phyloP scores from a whole-genome alignment of 2,113 vertebrate genomes.

The Balaenoptera acutorostrata region DNA sequence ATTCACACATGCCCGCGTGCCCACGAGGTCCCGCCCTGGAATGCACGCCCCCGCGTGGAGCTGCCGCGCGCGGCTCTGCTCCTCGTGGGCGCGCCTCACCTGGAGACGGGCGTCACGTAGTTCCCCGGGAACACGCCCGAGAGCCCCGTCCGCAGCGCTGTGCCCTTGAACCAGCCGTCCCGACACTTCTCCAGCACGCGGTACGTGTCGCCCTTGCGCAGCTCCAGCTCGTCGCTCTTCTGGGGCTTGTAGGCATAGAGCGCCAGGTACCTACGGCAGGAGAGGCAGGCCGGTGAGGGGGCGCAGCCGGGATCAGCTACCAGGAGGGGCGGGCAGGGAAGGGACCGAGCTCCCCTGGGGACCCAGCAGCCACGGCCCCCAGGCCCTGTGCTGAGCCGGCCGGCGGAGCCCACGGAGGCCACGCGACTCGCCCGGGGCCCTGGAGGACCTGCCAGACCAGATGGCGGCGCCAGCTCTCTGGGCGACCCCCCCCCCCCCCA shows the following conservation, averaged over 20 bases:
- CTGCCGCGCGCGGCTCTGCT: background rate
- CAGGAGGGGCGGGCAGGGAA: background rate
- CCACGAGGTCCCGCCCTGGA: background rate
- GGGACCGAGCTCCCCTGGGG: no score
- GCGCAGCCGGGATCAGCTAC: background rate
- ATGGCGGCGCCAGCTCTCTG: background rate
- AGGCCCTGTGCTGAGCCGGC: background rate
- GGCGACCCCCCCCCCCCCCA: no score
- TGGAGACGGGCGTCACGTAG: constrained; percentile 97
- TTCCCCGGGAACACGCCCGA: constrained; percentile 98
- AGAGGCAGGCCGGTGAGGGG: background rate
- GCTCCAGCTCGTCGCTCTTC: constrained; percentile 96
- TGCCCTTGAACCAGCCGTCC: constrained; percentile 98
- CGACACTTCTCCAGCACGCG: constrained; percentile 98
- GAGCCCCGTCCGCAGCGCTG: constrained; percentile 90
- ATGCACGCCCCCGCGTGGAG: background rate
- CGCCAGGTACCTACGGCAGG: constrained; percentile 88
- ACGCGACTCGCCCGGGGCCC: no score
- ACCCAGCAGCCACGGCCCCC: background rate
- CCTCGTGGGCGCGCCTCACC: constrained; percentile 79
- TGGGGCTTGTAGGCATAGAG: constrained; percentile 98
- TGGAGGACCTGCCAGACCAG: background rate
- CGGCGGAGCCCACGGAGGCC: background rate
- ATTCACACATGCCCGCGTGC: background rate
- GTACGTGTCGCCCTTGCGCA: constrained; percentile 98